Conservation (phyloP, 2,888 invertebrate species). For the Scaptomyza flava region DNA sequence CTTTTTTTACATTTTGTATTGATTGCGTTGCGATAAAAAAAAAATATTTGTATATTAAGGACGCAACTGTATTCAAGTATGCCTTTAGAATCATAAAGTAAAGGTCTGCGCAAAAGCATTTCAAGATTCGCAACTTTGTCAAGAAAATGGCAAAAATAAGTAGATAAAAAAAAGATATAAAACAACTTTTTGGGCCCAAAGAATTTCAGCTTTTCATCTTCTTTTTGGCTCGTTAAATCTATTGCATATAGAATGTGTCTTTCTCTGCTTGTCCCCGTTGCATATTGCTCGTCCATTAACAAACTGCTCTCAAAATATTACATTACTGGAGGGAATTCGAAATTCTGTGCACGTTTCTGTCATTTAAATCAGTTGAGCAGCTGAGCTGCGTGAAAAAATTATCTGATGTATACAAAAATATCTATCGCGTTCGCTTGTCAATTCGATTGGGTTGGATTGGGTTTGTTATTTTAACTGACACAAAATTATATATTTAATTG, state of each 20-base stretch:
- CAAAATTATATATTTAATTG: conserved; percentile 60
- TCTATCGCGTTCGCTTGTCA: background rate
- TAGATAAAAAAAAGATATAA: background rate
- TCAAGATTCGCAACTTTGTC: conserved; percentile 25
- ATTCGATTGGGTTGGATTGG: conserved; percentile 5
- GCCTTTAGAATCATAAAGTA: conserved; percentile 1
- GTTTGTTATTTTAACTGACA: background rate
- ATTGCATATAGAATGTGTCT: conserved; percentile 51
- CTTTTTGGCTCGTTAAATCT: conserved; percentile 72
- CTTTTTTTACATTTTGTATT: background rate
- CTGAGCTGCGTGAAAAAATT: conserved; percentile 53
- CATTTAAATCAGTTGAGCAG: conserved; percentile 79
- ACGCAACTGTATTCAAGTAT: conserved; percentile 2
- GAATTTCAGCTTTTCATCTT: conserved; percentile 3
- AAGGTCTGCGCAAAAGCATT: conserved; percentile 33
- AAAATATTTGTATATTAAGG: conserved; percentile 14
- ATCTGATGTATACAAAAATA: conserved; percentile 55
- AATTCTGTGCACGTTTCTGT: conserved; percentile 76
- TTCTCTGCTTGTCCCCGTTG: background rate
- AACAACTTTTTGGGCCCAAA: conserved; percentile 30
- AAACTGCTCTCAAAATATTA: conserved; percentile 60
- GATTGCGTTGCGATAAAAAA: background rate
- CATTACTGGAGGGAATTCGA: conserved; percentile 66
- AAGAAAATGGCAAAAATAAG: conserved; percentile 7
- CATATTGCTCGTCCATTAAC: conserved; percentile 15